phyloP scores from a whole-genome alignment of 2,113 vertebrate genomes.

The Empidonax traillii region DNA sequence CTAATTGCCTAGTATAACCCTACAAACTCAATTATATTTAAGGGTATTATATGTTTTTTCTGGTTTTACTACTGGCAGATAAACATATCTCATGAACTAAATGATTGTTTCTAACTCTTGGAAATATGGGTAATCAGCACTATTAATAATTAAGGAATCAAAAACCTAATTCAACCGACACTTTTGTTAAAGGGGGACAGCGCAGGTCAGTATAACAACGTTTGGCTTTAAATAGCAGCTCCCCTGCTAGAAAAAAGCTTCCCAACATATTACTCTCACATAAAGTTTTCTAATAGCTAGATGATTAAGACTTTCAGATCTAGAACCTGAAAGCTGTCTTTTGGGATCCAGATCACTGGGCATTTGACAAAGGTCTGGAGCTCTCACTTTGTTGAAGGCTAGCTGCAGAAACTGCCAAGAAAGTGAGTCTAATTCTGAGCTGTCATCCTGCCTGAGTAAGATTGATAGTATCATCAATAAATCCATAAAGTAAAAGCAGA shows the following conservation, averaged over 20 bases:
- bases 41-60: background rate
- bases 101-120: background rate
- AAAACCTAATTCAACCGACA: background rate
- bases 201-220: background rate
- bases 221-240: background rate
- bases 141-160: background rate
- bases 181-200: background rate
- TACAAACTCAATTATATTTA: background rate
- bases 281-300: background rate
- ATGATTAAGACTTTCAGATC: background rate
- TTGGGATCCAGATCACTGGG: background rate
- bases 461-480: slow-evolving; percentile 68
- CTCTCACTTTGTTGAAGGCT: background rate
- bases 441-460: slow-evolving; percentile 60
- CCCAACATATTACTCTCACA: background rate
- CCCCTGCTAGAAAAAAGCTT: background rate
- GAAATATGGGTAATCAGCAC: background rate
- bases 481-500: slow-evolving; percentile 51
- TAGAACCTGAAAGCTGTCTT: background rate
- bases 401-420: slow-evolving; percentile 31
- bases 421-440: slow-evolving; percentile 32
- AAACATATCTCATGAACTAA: background rate
- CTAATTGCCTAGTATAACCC: background rate
- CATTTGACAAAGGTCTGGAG: background rate
- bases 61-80: background rate